A percentile compares a stretch with the other conserved stretches of the same genome.
Conservation (phyloP, 2,113 vertebrate species). For the Cisticola juncidis region DNA sequence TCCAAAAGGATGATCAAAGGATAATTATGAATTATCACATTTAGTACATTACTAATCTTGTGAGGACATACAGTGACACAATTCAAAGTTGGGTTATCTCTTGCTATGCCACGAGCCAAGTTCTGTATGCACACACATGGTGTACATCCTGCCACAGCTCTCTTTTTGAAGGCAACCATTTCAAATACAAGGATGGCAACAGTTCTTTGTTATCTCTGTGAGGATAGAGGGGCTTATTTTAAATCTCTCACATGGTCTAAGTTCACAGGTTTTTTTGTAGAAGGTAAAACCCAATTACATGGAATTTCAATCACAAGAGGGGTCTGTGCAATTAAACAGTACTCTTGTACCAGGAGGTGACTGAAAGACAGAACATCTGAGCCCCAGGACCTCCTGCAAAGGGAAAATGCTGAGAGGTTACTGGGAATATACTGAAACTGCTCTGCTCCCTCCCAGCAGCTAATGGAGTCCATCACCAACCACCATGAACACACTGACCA, state of each 20-base stretch:
- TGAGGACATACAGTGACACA: neutral
- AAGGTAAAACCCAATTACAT: neutral
- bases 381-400: neutral
- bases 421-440: neutral
- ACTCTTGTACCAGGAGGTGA: neutral
- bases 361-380: neutral
- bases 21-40: neutral
- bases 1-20: neutral
- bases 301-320: neutral
- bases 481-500: neutral
- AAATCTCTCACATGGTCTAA: neutral
- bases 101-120: neutral
- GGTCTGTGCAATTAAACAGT: neutral
- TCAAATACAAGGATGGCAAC: neutral
- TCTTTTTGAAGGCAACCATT: neutral
- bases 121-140: fast-evolving
- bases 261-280: neutral
- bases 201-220: neutral
- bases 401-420: neutral
- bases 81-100: neutral
- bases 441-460: neutral
- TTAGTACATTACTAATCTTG: neutral
- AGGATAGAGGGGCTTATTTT: neutral
- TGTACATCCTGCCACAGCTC: neutral
- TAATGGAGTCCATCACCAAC: neutral